Base-by-base conservation (phyloP, 2,888 invertebrate species). In the Hetaerina titia region DNA sequence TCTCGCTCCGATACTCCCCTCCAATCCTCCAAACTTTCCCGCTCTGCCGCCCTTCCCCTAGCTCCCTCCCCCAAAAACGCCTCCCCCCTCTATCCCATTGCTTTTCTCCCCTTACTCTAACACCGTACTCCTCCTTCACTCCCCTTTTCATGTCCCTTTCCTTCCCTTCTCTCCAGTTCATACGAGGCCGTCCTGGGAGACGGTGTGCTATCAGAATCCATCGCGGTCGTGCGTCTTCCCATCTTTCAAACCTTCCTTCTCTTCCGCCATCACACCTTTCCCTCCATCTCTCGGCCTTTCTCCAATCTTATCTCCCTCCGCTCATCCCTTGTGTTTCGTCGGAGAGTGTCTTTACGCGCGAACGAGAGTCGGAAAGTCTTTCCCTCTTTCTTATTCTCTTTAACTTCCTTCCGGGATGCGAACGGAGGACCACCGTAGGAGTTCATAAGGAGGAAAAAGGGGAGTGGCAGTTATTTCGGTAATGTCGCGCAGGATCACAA, bases 401-500 rank as follows among this genome's bases (percentile, higher is more conserved):
- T 69, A n/a, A 45, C 92, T 56, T 57, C 69, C 64, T 69, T 13
- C 69, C 74, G 92, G 92, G 74, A 92, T 92, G 92, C 56, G 92
- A 92, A 92, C 92, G 4, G 22, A 64, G 57, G 56, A 64, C 92
- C 31, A 45, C 64, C 64, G 31, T 69, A 22, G 81, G 11, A 31
- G 81, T 31, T 11, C 81, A 19, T 81, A 64, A 64, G 92, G 45
- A 92, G 56, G 56, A 69, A 31, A 81, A 81, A n/a, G 81, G 81
- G 81, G 31, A 81, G 81, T 81, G 81, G 81, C 81, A 81, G 45
- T 90, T 25, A 64, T 90, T 69, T 92, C 69, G 92, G 92, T 92
- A 92, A 92, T 92, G 92, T 92, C 74, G 64, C 74, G 56, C n/a
- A 5, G 74, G 69, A 92, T 89, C 13, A 31, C 31, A 13, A 31